Evolutionary conservation across 2,797 vertebrate genomes (phyloP), one percentile per base, ranked within the genome.

Genomic region (Oreochromis mossambicus): DNA sequence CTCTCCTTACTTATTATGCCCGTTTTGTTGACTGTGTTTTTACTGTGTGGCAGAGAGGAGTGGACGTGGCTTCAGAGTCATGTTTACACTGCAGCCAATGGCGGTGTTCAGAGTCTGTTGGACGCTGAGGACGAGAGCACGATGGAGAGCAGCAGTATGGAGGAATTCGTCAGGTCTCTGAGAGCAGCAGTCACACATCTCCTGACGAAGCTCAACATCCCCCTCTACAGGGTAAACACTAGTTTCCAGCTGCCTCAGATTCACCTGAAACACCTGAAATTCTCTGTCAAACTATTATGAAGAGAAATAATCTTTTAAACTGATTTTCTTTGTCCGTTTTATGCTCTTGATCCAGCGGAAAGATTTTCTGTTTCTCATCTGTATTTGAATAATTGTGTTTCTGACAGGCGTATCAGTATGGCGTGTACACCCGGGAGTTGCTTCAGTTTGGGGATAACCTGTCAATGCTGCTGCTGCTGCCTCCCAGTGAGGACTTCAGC

Each of bases 401-500:
- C 41, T 48, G 32, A 7, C 73, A 97, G 96, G 96, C 96, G 0
- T 95, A 94, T 79, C 95, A 96, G 87, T 97, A 96, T 15, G 96
- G 96, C 0, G 90, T 97, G 17, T 97, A 97, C 89, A 97, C 96
- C 3, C 94, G 93, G 48, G 96, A 97, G 92, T 86, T 97, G 81
- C 92, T 97, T 79, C 95, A 96, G 90, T 95, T 96, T 77, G 95
- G 96, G 58, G 95, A 96, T 17, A 92, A 94, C n/a, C 21, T 96
- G 52, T 96, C 96, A 75, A 90, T 97, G 93, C 77, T 97, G 34
- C 91, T 97, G 34, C 94, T 97, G 84, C 94, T 97, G 52, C 96
- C 96, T 13, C 96, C 96, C 68, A 96, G 95, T 32, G 96, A 97
- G 82, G 96, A 97, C 91, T 96, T 97, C 87, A 96, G 96, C 83